phyloP scores from a whole-genome alignment of 2,797 vertebrate species.

The Gymnothorax reevesii region DNA sequence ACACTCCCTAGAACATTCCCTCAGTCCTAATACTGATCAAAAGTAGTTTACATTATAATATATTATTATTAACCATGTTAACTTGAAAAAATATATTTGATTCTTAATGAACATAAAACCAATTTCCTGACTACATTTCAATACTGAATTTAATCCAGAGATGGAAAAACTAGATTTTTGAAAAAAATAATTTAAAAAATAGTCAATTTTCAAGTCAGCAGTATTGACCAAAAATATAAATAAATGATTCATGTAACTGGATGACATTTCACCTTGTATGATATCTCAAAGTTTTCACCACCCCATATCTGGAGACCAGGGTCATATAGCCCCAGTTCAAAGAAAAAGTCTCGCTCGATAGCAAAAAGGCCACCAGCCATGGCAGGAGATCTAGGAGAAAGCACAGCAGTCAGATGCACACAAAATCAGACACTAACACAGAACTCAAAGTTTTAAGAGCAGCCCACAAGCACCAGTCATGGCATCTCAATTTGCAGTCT shows the following conservation, averaged over 20 bases:
- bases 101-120: too few relatives aligned
- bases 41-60: too few relatives aligned
- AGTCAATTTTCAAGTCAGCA: too few relatives aligned
- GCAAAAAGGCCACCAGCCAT: slow-evolving; percentile 99
- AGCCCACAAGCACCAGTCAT: background rate
- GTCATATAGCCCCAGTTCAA: slow-evolving; percentile 95
- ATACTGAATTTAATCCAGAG: too few relatives aligned
- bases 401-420: slow-evolving; percentile 8
- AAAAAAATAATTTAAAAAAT: background rate
- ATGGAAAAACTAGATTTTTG: too few relatives aligned
- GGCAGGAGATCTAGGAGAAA: slow-evolving; percentile 84
- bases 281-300: slow-evolving; percentile 98
- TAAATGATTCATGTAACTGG: background rate
- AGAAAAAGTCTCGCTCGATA: slow-evolving; percentile 96
- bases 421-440: background rate
- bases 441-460: background rate
- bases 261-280: slow-evolving; percentile 87
- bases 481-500: background rate
- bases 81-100: too few relatives aligned
- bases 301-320: slow-evolving; percentile 98
- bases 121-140: too few relatives aligned
- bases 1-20: too few relatives aligned
- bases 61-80: too few relatives aligned
- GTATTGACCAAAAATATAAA: background rate
- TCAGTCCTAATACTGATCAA: too few relatives aligned